Evolutionary conservation across 2,888 invertebrate species (phyloP).

Genomic region (Frankliniella fusca): DNA sequence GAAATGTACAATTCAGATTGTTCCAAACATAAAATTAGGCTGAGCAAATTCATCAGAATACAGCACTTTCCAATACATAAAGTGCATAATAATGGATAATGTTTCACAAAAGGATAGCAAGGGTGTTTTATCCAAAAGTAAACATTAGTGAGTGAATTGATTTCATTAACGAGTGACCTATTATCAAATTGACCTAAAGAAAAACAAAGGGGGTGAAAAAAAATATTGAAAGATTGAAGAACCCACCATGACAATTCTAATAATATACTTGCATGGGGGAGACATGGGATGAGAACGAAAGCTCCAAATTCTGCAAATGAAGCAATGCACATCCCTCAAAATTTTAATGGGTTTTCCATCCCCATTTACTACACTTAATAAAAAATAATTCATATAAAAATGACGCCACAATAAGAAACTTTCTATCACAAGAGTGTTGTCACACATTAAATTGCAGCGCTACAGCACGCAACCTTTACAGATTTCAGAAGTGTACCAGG

Average conservation of each 20-base stretch:
- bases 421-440: slow-evolving; percentile 24
- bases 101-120: not conserved
- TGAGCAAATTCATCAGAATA: slow-evolving; percentile 3
- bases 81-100: slow-evolving; percentile 7
- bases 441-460: slow-evolving; percentile 5
- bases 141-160: slow-evolving; percentile 20
- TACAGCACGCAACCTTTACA: not conserved
- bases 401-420: not conserved
- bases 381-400: slow-evolving; percentile 22
- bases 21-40: slow-evolving; percentile 14
- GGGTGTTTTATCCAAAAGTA: slow-evolving; percentile 3
- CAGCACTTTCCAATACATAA: slow-evolving; percentile 11
- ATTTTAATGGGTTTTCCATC: not conserved
- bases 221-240: not conserved
- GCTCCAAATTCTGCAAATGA: not conserved
- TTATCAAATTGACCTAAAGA: not conserved
- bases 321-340: slow-evolving; percentile 5
- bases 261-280: not conserved
- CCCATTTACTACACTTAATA: slow-evolving; percentile 14
- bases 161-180: slow-evolving; percentile 20
- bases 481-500: slow-evolving; percentile 3
- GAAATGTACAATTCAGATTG: slow-evolving; percentile 7
- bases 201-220: not conserved
- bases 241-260: not conserved
- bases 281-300: slow-evolving; percentile 7